A percentile compares a stretch with the other conserved stretches of the same genome.
These are phyloP conservation scores for Macrochelys suwanniensis DNA, from an alignment of 2,797 vertebrate species.

Conservation along the genomic window DNA sequence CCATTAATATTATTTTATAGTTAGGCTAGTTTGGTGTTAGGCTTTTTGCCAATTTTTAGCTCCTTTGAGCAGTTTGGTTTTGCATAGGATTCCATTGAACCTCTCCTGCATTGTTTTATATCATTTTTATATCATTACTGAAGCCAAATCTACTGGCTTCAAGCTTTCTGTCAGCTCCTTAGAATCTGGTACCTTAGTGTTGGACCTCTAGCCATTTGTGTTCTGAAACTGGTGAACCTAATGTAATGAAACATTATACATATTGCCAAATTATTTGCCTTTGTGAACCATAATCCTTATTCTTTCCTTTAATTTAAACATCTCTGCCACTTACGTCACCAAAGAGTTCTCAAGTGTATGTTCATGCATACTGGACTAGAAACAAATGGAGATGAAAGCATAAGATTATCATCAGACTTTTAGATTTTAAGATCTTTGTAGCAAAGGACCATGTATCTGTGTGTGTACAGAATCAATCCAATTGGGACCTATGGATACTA, in stretches of 20 bases:
- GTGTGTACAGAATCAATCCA: neutral
- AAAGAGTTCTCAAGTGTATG: neutral
- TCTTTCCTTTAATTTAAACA: neutral
- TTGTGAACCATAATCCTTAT: neutral
- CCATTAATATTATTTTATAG: neutral
- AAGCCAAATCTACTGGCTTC: neutral
- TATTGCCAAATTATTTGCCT: neutral
- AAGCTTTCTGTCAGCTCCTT: neutral
- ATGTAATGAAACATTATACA: neutral
- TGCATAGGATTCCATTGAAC: neutral
- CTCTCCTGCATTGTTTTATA: neutral
- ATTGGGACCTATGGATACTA: neutral
- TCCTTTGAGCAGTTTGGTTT: neutral
- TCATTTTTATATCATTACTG: neutral
- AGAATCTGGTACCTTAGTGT: fast-evolving
- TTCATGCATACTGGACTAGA: neutral
- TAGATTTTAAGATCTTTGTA: neutral
- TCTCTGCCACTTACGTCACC: neutral
- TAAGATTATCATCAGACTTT: neutral
- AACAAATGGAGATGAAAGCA: neutral
- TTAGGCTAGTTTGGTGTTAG: neutral
- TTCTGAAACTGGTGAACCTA: neutral
- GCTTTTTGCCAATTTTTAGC: neutral
- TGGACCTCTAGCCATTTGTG: neutral
- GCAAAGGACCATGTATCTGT: neutral